Percentiles rank a stretch among this genome's conserved stretches.
Conservation (phyloP, 1,140 invertebrate genomes). For the Pomacea maculata region DNA sequence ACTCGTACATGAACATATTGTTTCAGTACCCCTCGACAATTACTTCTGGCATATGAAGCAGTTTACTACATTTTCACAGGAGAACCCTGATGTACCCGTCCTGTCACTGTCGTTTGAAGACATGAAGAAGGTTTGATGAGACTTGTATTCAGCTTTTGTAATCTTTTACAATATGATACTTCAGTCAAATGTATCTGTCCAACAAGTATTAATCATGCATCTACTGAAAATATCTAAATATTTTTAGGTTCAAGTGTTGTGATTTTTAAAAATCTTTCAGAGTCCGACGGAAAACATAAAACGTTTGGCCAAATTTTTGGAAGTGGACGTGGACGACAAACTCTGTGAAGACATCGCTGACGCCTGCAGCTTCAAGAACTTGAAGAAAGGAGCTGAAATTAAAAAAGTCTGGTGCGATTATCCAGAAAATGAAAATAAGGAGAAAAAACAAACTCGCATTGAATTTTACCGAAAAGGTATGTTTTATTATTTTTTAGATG, state of each 20-base stretch:
- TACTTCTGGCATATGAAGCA: slow-evolving; percentile 29
- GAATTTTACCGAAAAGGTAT: no score
- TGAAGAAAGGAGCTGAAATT: slow-evolving; percentile 14
- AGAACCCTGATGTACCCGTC: slow-evolving; percentile 21
- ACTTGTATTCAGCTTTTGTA: no score
- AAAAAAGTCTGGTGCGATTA: neutral
- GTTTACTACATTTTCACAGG: slow-evolving; percentile 24
- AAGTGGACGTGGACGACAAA: slow-evolving; percentile 1
- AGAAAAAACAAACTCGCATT: no score
- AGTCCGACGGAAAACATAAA: slow-evolving; percentile 6
- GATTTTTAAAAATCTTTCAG: slow-evolving; percentile 12
- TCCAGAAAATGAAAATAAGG: no score
- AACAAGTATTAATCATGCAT: no score
- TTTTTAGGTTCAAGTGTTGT: neutral
- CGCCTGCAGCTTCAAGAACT: slow-evolving; percentile 23
- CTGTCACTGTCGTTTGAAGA: slow-evolving; percentile 26
- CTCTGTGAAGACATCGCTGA: slow-evolving; percentile 24
- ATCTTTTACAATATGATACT: no score
- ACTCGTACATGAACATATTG: neutral
- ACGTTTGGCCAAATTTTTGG: slow-evolving; percentile 23
- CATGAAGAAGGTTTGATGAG: slow-evolving; percentile 25
- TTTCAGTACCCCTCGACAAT: slow-evolving; percentile 29
- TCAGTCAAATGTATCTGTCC: no score
- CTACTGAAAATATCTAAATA: no score
- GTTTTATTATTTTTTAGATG: no score